These are phyloP conservation scores for Bhutanitis thaidina DNA, from an alignment of 2,888 invertebrate species.

Conservation along the genomic window DNA sequence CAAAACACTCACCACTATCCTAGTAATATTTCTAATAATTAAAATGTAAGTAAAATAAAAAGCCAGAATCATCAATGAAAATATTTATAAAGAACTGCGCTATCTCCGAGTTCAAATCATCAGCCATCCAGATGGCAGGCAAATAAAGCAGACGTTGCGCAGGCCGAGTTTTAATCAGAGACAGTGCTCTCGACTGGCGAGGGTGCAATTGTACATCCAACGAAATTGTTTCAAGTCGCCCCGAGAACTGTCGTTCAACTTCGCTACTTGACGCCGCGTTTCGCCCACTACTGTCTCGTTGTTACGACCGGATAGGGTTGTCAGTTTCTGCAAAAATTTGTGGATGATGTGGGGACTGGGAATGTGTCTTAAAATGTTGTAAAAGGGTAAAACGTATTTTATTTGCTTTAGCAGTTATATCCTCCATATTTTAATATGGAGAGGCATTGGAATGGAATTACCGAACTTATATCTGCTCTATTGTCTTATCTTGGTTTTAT, in stretches of 20 bases:
- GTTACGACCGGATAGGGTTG: constrained; percentile 13
- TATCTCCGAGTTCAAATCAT: constrained; percentile 15
- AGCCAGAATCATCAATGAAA: neutral
- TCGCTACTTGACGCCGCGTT: constrained; percentile 25
- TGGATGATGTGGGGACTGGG: neutral
- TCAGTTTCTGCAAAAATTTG: constrained; percentile 7
- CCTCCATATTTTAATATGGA: too few relatives aligned
- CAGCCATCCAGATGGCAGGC: constrained; percentile 27
- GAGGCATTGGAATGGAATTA: too few relatives aligned
- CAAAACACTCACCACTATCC: too few relatives aligned
- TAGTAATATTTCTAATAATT: too few relatives aligned
- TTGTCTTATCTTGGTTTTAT: too few relatives aligned
- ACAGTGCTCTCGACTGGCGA: constrained; percentile 49
- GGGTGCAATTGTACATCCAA: constrained; percentile 44
- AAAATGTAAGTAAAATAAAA: too few relatives aligned
- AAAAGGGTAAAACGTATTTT: constrained; percentile 3
- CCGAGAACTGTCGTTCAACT: constrained; percentile 35
- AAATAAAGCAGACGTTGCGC: constrained; percentile 44
- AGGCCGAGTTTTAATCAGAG: constrained; percentile 60
- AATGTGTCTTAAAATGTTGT: too few relatives aligned
- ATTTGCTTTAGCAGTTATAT: too few relatives aligned
- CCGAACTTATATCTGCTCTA: too few relatives aligned
- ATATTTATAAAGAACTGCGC: neutral
- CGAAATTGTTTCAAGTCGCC: constrained; percentile 55
- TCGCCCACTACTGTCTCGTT: constrained; percentile 12